Percentiles rank a stretch among this genome's conserved stretches.
These are phyloP conservation scores for Periparus ater DNA, from an alignment of 2,797 vertebrate species.

Conservation along the genomic window DNA sequence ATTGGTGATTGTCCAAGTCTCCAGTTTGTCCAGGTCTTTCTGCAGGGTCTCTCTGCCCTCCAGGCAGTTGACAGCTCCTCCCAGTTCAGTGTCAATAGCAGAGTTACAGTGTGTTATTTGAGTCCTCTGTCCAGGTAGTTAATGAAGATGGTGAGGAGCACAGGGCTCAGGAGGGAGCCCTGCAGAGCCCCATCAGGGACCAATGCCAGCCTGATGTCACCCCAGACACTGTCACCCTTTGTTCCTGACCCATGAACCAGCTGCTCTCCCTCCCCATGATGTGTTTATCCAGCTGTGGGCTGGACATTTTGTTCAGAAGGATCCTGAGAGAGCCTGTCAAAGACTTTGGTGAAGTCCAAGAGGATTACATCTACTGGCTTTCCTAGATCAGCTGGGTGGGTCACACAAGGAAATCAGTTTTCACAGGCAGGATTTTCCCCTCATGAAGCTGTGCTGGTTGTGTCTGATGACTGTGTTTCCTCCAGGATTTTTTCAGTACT, in stretches of 20 bases:
- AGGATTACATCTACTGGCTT: background rate
- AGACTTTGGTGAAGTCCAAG: background rate
- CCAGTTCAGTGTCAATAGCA: background rate
- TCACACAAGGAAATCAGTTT: background rate
- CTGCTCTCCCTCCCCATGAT: background rate
- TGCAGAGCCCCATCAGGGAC: background rate
- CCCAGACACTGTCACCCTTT: background rate
- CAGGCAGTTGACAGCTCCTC: background rate
- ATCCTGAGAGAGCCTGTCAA: background rate
- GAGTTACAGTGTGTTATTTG: background rate
- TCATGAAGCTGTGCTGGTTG: fast-evolving
- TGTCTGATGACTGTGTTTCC: fast-evolving
- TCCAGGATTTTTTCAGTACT: background rate
- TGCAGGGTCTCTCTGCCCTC: background rate
- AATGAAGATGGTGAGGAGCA: background rate
- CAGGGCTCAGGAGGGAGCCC: background rate
- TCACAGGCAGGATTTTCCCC: background rate
- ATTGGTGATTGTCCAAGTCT: background rate
- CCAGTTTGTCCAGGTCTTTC: background rate
- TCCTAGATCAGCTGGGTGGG: background rate
- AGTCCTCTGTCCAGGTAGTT: background rate
- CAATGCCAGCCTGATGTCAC: background rate
- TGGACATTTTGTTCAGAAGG: background rate
- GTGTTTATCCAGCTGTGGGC: background rate
- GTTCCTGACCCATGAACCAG: background rate